Conservation (phyloP, 53 echinoderm and acorn worm genomes). For the Mesocentrotus franciscanus region DNA sequence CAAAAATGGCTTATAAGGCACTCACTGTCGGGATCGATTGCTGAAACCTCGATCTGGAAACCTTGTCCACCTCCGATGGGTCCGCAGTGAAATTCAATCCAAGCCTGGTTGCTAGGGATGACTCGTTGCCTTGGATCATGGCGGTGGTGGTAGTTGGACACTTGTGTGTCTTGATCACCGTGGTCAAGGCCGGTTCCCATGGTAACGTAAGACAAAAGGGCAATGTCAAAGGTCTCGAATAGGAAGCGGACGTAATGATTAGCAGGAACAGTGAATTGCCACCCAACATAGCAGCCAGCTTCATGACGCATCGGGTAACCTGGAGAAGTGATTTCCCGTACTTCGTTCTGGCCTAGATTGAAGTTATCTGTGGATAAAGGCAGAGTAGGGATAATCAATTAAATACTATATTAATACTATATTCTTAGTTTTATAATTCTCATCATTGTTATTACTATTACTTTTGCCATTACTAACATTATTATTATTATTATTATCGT, state of each 20-base stretch:
- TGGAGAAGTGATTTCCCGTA: background rate
- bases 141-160: conserved; percentile 34
- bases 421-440: no score
- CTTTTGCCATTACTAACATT: background rate
- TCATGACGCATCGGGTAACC: background rate
- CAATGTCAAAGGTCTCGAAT: background rate
- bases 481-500: no score
- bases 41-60: background rate
- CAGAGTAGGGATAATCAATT: background rate
- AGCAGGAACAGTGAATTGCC: conserved; percentile 16
- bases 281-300: background rate
- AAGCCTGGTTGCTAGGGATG: conserved; percentile 17
- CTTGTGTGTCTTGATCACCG: background rate
- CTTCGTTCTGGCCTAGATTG: background rate
- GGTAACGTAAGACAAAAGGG: background rate
- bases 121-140: background rate
- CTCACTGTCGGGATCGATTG: conserved; percentile 21
- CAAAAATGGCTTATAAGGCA: no score
- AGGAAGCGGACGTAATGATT: background rate
- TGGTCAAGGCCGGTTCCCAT: conserved; percentile 34
- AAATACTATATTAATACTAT: background rate
- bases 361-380: background rate
- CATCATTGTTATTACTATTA: no score
- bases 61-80: background rate
- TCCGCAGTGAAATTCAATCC: conserved; percentile 54